These are phyloP conservation scores for Thunnus maccoyii DNA, from an alignment of 2,113 vertebrate species.

Conservation along the genomic window DNA sequence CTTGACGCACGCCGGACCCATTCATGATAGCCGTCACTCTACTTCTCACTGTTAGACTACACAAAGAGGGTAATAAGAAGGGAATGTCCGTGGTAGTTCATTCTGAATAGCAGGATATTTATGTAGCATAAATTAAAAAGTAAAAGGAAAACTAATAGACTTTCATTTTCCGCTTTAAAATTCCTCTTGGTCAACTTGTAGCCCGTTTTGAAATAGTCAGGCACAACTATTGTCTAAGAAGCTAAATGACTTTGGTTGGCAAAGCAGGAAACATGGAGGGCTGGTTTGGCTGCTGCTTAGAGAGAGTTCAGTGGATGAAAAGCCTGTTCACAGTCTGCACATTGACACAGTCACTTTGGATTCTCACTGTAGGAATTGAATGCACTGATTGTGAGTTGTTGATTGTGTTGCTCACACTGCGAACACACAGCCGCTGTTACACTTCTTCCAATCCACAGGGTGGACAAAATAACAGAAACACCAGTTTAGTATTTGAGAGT, in stretches of 20 bases:
- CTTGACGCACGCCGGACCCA: too few relatives aligned
- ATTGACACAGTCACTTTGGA: conserved; percentile 5
- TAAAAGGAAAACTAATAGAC: too few relatives aligned
- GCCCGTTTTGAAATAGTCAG: neutral
- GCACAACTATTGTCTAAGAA: neutral
- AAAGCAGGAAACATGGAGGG: neutral
- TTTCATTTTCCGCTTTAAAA: too few relatives aligned
- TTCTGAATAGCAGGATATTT: too few relatives aligned
- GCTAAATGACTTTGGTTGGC: neutral
- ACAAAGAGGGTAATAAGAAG: too few relatives aligned
- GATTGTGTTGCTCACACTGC: conserved; percentile 29
- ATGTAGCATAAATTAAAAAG: too few relatives aligned
- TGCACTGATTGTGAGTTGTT: conserved; percentile 18
- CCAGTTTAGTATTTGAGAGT: neutral
- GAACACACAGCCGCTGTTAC: conserved; percentile 16
- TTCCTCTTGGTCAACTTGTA: too few relatives aligned
- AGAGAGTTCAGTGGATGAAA: neutral
- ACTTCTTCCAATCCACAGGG: neutral
- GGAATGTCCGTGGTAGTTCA: too few relatives aligned
- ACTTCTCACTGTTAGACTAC: too few relatives aligned
- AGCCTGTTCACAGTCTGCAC: conserved; percentile 14
- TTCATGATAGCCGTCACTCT: too few relatives aligned
- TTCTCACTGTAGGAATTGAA: conserved; percentile 14
- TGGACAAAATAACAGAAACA: neutral
- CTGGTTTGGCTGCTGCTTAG: conserved; percentile 6